A percentile compares a stretch with the other conserved stretches of the same genome.
Conservation (phyloP, 2,888 invertebrate species). For the Hoplodrina ambigua region DNA sequence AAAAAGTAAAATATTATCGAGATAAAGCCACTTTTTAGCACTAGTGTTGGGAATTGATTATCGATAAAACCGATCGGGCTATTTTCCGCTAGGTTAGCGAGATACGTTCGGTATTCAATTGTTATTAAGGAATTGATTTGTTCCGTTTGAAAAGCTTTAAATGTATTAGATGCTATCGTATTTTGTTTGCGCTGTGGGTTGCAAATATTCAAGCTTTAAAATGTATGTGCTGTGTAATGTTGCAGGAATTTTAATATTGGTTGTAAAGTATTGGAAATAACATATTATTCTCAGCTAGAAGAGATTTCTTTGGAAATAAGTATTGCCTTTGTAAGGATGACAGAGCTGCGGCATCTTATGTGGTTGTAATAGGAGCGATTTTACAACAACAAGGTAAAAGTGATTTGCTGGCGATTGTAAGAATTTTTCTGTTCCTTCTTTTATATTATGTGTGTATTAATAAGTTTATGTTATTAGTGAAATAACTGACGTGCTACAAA, state of each 20-base stretch:
- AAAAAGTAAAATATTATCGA: slow-evolving; percentile 64
- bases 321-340: too few species aligned
- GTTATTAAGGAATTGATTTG: slow-evolving; percentile 73
- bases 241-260: slow-evolving; percentile 26
- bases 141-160: slow-evolving; percentile 63
- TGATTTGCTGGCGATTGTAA: too few species aligned
- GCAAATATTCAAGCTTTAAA: slow-evolving; percentile 37
- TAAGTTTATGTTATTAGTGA: too few species aligned
- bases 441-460: too few species aligned
- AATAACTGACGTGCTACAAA: too few species aligned
- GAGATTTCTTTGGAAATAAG: too few species aligned
- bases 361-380: too few species aligned
- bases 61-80: slow-evolving; percentile 70
- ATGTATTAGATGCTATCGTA: slow-evolving; percentile 48
- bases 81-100: slow-evolving; percentile 68
- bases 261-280: slow-evolving; percentile 2
- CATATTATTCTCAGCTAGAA: not conserved
- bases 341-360: too few species aligned
- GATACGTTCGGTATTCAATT: slow-evolving; percentile 68
- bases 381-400: too few species aligned
- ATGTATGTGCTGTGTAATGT: slow-evolving; percentile 21
- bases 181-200: slow-evolving; percentile 43
- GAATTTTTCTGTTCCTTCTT: too few species aligned
- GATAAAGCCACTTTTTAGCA: slow-evolving; percentile 57
- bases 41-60: slow-evolving; percentile 65